Evolutionary conservation across 35 echinoderm and acorn worm species (phyloP).

Genomic region (Apostichopus japonicus): DNA sequence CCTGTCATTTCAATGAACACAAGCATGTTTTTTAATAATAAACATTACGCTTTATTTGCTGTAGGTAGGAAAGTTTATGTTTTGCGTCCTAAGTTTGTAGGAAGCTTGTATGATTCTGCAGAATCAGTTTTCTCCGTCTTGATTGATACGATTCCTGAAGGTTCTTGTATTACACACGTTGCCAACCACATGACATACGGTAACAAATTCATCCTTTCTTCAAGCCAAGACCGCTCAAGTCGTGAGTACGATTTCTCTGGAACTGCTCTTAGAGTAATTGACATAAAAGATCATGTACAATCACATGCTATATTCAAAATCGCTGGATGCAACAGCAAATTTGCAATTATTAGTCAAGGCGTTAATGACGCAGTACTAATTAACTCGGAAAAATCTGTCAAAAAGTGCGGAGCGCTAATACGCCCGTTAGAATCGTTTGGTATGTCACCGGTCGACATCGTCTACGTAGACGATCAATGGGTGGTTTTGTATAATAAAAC

Average conservation of each 20-base stretch:
- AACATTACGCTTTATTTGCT: neutral
- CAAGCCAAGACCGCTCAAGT: too few relatives aligned
- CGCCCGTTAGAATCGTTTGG: neutral
- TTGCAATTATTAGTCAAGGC: neutral
- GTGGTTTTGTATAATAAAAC: neutral
- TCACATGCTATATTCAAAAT: neutral
- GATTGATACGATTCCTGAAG: neutral
- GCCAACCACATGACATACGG: neutral
- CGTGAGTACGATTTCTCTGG: neutral
- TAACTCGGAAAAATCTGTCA: neutral
- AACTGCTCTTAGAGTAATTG: neutral
- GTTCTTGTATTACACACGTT: constrained; percentile 8
- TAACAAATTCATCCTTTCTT: neutral
- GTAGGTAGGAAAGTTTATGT: neutral
- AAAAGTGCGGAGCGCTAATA: neutral
- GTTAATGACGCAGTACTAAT: constrained; percentile 4
- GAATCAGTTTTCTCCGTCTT: neutral
- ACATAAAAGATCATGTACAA: neutral
- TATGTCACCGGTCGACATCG: neutral
- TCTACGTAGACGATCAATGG: neutral
- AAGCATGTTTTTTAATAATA: neutral
- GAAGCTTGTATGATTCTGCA: neutral
- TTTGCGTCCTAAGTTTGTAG: neutral
- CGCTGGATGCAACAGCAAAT: neutral
- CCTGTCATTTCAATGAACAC: neutral